These are phyloP conservation scores for Rotaria macrura DNA, from an alignment of 2,888 invertebrate genomes.

Conservation along the genomic window DNA sequence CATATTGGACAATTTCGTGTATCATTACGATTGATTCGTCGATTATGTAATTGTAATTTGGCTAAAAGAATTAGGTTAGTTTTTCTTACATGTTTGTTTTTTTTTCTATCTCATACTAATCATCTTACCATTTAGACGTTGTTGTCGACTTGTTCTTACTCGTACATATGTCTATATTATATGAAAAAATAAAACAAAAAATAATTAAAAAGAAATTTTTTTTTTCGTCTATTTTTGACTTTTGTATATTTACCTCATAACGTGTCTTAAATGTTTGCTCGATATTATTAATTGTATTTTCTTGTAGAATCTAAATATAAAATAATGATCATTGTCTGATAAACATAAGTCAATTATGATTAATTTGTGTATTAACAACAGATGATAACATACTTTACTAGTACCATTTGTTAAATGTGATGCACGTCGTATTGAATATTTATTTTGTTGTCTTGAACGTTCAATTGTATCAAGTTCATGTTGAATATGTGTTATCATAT, in stretches of 20 bases:
- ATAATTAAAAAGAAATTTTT: background rate
- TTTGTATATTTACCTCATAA: conserved; percentile 18
- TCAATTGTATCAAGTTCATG: background rate
- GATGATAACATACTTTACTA: conserved; percentile 2
- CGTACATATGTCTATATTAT: background rate
- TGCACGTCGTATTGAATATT: background rate
- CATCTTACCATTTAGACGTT: conserved; percentile 5
- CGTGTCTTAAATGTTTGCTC: conserved; percentile 21
- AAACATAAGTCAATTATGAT: background rate
- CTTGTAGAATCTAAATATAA: background rate
- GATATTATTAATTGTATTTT: conserved; percentile 10
- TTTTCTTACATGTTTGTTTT: too few species aligned
- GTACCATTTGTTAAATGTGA: background rate
- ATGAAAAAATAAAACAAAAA: background rate
- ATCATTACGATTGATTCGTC: background rate
- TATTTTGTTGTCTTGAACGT: background rate
- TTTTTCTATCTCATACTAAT: too few species aligned
- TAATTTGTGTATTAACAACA: background rate
- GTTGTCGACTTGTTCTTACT: conserved; percentile 17
- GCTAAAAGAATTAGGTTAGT: background rate
- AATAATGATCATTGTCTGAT: background rate
- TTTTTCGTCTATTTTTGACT: too few species aligned
- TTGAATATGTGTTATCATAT: background rate
- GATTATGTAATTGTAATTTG: conserved; percentile 14
- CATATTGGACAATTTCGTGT: conserved; percentile 21